Conservation (phyloP, 2,797 vertebrate species). For the Erithacus rubecula region DNA sequence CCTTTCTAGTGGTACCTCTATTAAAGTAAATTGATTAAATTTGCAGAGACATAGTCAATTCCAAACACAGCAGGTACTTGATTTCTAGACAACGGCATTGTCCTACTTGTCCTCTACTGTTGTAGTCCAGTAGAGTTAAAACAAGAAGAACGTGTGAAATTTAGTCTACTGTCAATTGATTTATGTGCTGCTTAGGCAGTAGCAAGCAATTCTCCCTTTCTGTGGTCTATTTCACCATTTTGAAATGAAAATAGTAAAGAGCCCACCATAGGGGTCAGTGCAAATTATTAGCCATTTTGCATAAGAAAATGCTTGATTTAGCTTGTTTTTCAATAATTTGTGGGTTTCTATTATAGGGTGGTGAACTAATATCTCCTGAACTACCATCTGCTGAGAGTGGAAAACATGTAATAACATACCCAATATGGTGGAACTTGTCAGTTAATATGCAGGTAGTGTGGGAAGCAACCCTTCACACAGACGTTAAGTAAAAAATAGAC, state of each 20-base stretch:
- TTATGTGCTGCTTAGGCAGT: neutral
- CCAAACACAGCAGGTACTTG: constrained; percentile 48
- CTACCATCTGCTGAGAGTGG: constrained; percentile 20
- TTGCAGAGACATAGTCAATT: constrained; percentile 65
- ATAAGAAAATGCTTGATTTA: neutral
- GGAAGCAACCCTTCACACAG: constrained; percentile 51
- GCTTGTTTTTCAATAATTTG: neutral
- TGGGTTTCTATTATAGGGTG: neutral
- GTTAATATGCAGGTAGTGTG: constrained; percentile 28
- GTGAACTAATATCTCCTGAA: constrained; percentile 18
- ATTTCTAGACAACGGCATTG: constrained; percentile 24
- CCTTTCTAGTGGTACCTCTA: neutral
- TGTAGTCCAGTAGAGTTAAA: constrained; percentile 24
- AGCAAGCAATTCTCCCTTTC: neutral
- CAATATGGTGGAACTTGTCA: neutral
- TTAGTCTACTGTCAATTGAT: neutral
- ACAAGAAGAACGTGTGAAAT: neutral
- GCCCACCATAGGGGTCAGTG: neutral
- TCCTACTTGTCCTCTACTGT: constrained; percentile 22
- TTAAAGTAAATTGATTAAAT: constrained; percentile 68
- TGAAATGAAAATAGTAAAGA: neutral
- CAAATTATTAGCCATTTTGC: neutral
- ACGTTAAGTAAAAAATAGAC: constrained; percentile 47
- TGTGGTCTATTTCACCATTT: neutral
- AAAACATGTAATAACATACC: constrained; percentile 43